phyloP scores from a whole-genome alignment of 1,140 invertebrate species.

The Wiebesia pumilae region DNA sequence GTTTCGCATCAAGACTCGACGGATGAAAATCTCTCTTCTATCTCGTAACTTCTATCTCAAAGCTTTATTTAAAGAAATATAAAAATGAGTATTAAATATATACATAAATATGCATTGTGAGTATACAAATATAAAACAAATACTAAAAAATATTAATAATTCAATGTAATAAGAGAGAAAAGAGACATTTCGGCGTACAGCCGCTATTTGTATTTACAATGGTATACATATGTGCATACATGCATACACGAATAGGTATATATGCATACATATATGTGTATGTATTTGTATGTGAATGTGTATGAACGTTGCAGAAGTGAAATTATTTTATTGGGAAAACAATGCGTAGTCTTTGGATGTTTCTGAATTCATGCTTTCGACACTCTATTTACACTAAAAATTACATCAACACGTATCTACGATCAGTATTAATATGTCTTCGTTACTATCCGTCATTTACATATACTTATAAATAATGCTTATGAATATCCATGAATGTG shows the following conservation, averaged over 20 bases:
- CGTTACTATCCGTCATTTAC: not conserved
- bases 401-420: not conserved
- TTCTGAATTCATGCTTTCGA: not conserved
- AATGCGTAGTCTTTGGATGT: not conserved
- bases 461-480: conserved; percentile 6
- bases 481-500: not conserved
- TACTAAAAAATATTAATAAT: conserved; percentile 20
- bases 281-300: not conserved
- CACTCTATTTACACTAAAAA: not conserved
- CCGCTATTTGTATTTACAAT: conserved; percentile 21
- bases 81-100: not conserved
- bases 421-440: conserved; percentile 33
- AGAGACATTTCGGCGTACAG: conserved; percentile 19
- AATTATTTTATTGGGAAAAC: not conserved
- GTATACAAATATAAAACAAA: conserved; percentile 11
- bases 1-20: not conserved
- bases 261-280: not conserved
- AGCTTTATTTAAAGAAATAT: not conserved
- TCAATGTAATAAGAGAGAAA: conserved; percentile 43
- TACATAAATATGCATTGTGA: conserved; percentile 15
- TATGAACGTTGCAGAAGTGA: not conserved
- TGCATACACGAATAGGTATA: not conserved
- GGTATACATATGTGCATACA: not conserved
- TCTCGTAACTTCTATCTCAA: not conserved
- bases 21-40: not conserved